phyloP scores from a whole-genome alignment of 1,140 invertebrate genomes.

The Anthonomus grandis region DNA sequence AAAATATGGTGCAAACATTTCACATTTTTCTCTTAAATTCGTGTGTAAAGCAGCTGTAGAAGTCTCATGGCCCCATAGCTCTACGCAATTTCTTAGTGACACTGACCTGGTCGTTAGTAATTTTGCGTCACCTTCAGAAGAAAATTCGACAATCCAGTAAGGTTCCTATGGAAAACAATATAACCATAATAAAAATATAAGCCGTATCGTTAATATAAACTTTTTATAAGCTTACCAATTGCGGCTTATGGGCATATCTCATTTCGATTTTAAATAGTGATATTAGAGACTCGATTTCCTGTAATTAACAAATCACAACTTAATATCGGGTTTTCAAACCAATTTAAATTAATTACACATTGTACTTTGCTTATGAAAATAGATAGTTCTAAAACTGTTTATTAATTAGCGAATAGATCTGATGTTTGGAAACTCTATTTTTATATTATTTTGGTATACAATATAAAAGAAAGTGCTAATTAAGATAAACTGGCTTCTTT shows the following conservation, averaged over 20 bases:
- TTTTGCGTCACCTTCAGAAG: conserved; percentile 57
- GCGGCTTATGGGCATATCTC: conserved; percentile 55
- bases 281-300: conserved; percentile 73
- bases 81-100: conserved; percentile 70
- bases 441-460: neutral
- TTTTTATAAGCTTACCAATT: too few species aligned
- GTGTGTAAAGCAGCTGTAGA: conserved; percentile 59
- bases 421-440: neutral
- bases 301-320: conserved; percentile 38
- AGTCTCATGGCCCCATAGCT: conserved; percentile 70
- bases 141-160: conserved; percentile 74
- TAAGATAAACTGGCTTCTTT: too few species aligned
- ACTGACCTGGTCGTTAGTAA: conserved; percentile 74
- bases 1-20: conserved; percentile 57
- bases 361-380: neutral
- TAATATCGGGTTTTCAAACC: neutral
- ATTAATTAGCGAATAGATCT: conserved; percentile 6
- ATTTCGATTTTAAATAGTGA: conserved; percentile 63
- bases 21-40: conserved; percentile 49
- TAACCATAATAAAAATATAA: neutral
- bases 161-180: conserved; percentile 55
- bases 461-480: too few species aligned
- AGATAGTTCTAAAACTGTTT: conserved; percentile 22
- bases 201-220: conserved; percentile 45
- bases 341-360: neutral